phyloP scores from a whole-genome alignment of 2,113 vertebrate genomes.

The Mustelus asterias region DNA sequence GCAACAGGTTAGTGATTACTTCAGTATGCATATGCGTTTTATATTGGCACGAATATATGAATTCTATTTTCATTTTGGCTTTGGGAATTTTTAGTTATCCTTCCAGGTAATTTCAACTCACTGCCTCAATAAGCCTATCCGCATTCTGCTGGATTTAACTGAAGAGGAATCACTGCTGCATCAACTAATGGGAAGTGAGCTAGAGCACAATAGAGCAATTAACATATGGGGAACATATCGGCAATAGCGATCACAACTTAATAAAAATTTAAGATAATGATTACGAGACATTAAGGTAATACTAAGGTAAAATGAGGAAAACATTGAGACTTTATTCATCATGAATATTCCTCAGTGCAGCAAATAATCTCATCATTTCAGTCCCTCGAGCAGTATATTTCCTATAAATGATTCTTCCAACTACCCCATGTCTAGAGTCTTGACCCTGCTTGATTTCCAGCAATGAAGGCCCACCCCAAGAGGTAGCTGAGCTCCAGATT shows the following conservation, averaged over 20 bases:
- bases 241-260: background rate
- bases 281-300: background rate
- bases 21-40: background rate
- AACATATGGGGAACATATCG: background rate
- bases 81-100: background rate
- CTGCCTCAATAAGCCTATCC: background rate
- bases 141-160: background rate
- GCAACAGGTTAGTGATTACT: conserved; percentile 61
- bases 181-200: background rate
- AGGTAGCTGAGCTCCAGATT: background rate
- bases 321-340: background rate
- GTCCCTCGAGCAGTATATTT: background rate
- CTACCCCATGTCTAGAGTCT: background rate
- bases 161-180: background rate
- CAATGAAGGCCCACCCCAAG: background rate
- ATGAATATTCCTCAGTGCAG: background rate
- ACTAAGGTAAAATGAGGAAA: background rate
- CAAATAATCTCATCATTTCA: background rate
- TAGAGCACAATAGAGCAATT: background rate
- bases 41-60: background rate
- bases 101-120: background rate
- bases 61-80: background rate
- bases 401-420: background rate
- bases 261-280: background rate
- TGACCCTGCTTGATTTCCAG: background rate